Conservation (phyloP, 2,888 invertebrate species). For the Vanessa cardui region DNA sequence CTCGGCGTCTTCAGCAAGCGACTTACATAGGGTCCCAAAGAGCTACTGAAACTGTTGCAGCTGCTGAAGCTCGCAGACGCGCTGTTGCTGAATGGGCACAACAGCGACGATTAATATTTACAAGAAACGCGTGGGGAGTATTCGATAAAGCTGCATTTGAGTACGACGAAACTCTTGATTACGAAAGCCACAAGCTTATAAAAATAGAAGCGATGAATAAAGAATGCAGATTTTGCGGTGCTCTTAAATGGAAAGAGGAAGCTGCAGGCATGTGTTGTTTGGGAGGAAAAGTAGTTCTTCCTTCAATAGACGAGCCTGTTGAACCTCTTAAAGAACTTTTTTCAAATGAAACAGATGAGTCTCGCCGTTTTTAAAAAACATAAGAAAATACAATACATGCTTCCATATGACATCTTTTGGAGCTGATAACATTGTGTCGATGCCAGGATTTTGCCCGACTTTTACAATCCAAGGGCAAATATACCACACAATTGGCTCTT, state of each 20-base stretch:
- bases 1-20: constrained; percentile 38
- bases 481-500: background rate
- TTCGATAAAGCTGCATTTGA: constrained; percentile 45
- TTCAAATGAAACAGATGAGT: constrained; percentile 34
- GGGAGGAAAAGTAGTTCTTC: constrained; percentile 37
- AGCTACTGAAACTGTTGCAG: constrained; percentile 42
- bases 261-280: constrained; percentile 42
- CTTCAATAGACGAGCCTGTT: constrained; percentile 39
- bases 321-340: constrained; percentile 40
- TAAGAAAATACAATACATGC: constrained; percentile 40
- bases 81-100: constrained; percentile 37
- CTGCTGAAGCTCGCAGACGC: constrained; percentile 41
- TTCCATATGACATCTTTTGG: constrained; percentile 43
- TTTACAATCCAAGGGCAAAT: constrained; percentile 1
- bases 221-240: constrained; percentile 34
- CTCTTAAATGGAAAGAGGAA: constrained; percentile 39
- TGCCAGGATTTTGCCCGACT: background rate
- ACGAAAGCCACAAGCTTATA: constrained; percentile 43
- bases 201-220: constrained; percentile 38
- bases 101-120: constrained; percentile 42
- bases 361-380: constrained; percentile 38
- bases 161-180: constrained; percentile 42
- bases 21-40: constrained; percentile 40
- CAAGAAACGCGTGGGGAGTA: constrained; percentile 41
- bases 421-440: constrained; percentile 27